Evolutionary conservation across 2,888 invertebrate genomes (phyloP).

Genomic region (Rapana venosa): DNA sequence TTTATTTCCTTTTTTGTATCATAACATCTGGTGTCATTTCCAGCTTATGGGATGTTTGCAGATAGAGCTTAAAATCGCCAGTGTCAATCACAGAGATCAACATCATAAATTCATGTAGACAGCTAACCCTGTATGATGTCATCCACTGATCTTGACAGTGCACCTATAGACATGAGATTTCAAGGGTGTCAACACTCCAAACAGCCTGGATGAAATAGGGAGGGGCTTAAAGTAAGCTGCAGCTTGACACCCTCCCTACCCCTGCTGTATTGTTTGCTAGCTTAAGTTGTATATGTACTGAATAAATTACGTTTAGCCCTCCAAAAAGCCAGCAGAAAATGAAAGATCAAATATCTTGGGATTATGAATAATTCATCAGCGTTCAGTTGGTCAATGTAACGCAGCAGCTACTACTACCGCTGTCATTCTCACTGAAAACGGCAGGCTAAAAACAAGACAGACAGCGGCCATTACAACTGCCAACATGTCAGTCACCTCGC

Average conservation of each 20-base stretch:
- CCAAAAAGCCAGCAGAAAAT: neutral
- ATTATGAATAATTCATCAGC: conserved; percentile 20
- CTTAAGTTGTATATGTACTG: too few species aligned
- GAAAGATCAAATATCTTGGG: neutral
- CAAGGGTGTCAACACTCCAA: neutral
- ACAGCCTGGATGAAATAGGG: neutral
- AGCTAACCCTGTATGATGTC: too few species aligned
- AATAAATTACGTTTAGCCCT: too few species aligned
- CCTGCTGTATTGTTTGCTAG: too few species aligned
- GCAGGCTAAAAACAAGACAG: conserved; percentile 24
- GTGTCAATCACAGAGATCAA: too few species aligned
- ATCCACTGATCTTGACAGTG: neutral
- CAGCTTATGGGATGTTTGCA: too few species aligned
- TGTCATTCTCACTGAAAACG: neutral
- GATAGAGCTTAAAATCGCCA: too few species aligned
- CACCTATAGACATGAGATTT: neutral
- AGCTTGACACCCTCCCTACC: too few species aligned
- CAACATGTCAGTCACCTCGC: conserved; percentile 17
- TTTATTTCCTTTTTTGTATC: too few species aligned
- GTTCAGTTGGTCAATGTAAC: conserved; percentile 14
- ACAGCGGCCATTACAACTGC: conserved; percentile 14
- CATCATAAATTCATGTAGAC: too few species aligned
- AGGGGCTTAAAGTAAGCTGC: too few species aligned
- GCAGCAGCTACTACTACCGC: neutral
- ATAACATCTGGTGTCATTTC: too few species aligned